phyloP scores from a whole-genome alignment of 2,888 invertebrate species.

The Geotrupes spiniger region DNA sequence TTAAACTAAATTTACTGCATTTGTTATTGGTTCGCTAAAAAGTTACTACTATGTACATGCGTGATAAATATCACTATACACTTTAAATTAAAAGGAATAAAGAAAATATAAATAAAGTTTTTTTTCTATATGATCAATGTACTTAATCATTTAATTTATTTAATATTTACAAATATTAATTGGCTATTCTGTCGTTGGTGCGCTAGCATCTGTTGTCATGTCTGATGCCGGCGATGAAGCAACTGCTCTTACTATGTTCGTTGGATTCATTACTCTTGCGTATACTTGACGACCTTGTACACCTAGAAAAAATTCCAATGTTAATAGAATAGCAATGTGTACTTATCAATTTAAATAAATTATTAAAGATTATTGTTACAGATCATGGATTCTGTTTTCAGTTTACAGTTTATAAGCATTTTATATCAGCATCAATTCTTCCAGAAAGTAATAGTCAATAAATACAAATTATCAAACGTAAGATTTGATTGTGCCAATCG shows the following conservation, averaged over 20 bases:
- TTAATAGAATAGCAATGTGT: background rate
- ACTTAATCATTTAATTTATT: constrained; percentile 13
- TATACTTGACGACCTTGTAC: constrained; percentile 47
- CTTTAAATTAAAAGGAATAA: constrained; percentile 5
- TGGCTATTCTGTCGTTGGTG: constrained; percentile 19
- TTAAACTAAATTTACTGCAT: constrained; percentile 17
- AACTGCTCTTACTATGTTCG: constrained; percentile 29
- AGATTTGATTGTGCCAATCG: too few species aligned
- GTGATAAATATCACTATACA: constrained; percentile 29
- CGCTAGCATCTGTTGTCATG: constrained; percentile 12
- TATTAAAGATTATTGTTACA: too few species aligned
- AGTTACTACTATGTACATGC: constrained; percentile 22
- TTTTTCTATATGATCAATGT: constrained; percentile 2
- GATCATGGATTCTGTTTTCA: too few species aligned
- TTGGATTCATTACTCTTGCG: constrained; percentile 52
- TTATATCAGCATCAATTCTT: too few species aligned
- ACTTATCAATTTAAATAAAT: background rate
- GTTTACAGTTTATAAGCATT: too few species aligned
- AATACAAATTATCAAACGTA: too few species aligned
- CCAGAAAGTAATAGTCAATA: too few species aligned
- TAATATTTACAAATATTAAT: constrained; percentile 7
- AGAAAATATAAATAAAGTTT: constrained; percentile 6
- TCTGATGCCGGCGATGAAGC: constrained; percentile 15
- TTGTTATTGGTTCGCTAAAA: constrained; percentile 15
- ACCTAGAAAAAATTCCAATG: constrained; percentile 16